Evolutionary conservation across 92 coral and sea anemone genomes (phyloP), one percentile per base, ranked within the genome.

Genomic region (Blastomussa wellsi): DNA sequence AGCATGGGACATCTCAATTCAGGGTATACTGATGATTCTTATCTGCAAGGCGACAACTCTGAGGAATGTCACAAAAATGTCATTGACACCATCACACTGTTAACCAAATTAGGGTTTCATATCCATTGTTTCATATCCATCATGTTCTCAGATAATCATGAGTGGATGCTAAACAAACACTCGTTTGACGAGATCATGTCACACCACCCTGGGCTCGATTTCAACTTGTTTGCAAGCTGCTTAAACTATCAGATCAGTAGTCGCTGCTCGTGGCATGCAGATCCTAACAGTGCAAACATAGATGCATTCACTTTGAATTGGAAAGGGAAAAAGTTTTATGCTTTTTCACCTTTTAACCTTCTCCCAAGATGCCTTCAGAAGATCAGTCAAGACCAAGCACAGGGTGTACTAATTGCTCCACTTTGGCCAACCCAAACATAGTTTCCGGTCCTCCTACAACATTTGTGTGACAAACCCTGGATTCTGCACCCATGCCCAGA

Each of bases 211-310:
- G 48, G 67, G 5, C 66, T 33, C 7, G 80, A 80, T 64, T 80
- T 81, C 42, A 76, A 90, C 24, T 8, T 81, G 29, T 90, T 81
- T 79, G 87, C 92, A 52, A 85, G 90, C 77, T 72, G 85, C 1
- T 51, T 86, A 13, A 86, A 79, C 14, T 26, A 38, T 41, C 77
- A 86, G 85, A n/a, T 86, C n/a, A 60, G 68, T 12, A 48, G 62
- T n/a, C 71, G 79, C 24, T 72, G 37, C 22, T 79, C 85, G 11
- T 86, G 85, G 73, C 57, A 60, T 0, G 78, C 66, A 37, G 84
- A 72, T 29, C 80, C 85, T 2, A 73, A 44, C 31, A 81, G 85
- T 44, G 31, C 60, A 26, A 49, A 38, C 26, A 74, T 79, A 49
- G 85, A 86, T 20, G 89, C 89, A 3, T 86, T 86, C 41, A 78